Base-by-base conservation (phyloP, 2,888 invertebrate genomes). In the Metallyticus violacea region DNA sequence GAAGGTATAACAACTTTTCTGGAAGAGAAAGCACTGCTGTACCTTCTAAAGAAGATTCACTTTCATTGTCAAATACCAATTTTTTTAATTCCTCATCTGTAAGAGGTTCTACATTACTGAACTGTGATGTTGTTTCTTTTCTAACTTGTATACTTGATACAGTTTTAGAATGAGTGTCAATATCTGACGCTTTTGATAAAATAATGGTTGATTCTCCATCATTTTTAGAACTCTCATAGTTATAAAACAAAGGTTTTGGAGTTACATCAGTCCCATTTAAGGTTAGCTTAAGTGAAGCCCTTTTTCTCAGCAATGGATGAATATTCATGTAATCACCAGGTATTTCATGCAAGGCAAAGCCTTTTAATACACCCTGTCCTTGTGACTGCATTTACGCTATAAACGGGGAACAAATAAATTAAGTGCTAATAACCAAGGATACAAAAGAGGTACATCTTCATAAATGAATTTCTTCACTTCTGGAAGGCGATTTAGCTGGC, bases 401-500 rank as follows among this genome's bases (percentile, higher is more conserved):
- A 6, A 4, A 4, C 6, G 25, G 26, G 7, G n/a, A 76, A 6
- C 1, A 26, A 62, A 2, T 15, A 27, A 25, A 15, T 78, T 6
- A 78, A 15, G 15, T 26, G 25, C 62, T 30, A 29, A 6, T 25
- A 76, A 30, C 15, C 28, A 92, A 92, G 92, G 92, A 92, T 92
- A 92, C 92, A 95, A 96, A 77, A 92, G 91, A 0, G 95, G 95
- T n/a, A 95, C 92, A 90, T 96, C 96, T 86, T 95, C 93, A 91
- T 94, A 94, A 26, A 95, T 93, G 89, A 96, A 96, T 86, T 92
- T 91, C 90, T 94, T 95, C 7, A 96, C 94, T 90, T 95, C 94
- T 0, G 94, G 93, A 78, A 95, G 92, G 86, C 95, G 92, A 89
- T 95, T 95, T 86, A 96, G 90, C 2, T 94, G 93, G 90, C 96